Evolutionary conservation across 1,140 invertebrate genomes (phyloP).

Genomic region (Lerema accius): DNA sequence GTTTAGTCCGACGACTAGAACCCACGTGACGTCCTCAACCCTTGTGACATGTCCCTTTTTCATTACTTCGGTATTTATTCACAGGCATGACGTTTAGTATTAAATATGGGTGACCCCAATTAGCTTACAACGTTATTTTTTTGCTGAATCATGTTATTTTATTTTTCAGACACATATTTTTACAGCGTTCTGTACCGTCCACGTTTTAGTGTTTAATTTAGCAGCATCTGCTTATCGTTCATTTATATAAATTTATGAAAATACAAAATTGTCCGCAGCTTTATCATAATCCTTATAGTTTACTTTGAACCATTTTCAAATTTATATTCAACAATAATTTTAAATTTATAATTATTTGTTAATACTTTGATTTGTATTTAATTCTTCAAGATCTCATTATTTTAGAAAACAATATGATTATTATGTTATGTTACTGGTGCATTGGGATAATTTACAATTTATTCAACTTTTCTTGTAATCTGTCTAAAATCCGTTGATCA

Average conservation of each 20-base stretch:
- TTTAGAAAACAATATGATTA: neutral
- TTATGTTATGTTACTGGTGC: neutral
- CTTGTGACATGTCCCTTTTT: constrained; percentile 45
- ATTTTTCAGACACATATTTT: constrained; percentile 13
- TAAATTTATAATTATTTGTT: neutral
- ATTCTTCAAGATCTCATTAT: neutral
- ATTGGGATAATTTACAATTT: neutral
- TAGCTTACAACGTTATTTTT: constrained; percentile 28
- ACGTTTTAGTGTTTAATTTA: constrained; percentile 15
- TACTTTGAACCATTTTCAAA: neutral
- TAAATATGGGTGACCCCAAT: constrained; percentile 45
- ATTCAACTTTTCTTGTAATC: too few relatives aligned
- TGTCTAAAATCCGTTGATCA: too few relatives aligned
- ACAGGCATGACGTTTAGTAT: constrained; percentile 55
- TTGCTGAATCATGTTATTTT: constrained; percentile 11
- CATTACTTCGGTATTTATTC: constrained; percentile 44
- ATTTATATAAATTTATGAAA: constrained; percentile 13
- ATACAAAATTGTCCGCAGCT: neutral
- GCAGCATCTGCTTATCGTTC: constrained; percentile 16
- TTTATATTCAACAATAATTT: neutral
- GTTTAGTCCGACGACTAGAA: constrained; percentile 46
- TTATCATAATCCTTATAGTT: neutral
- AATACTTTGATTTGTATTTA: too few relatives aligned
- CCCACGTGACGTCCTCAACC: constrained; percentile 47
- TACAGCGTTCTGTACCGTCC: constrained; percentile 8